Conservation (phyloP, 2,113 vertebrate genomes). For the Apodemus sylvaticus region DNA sequence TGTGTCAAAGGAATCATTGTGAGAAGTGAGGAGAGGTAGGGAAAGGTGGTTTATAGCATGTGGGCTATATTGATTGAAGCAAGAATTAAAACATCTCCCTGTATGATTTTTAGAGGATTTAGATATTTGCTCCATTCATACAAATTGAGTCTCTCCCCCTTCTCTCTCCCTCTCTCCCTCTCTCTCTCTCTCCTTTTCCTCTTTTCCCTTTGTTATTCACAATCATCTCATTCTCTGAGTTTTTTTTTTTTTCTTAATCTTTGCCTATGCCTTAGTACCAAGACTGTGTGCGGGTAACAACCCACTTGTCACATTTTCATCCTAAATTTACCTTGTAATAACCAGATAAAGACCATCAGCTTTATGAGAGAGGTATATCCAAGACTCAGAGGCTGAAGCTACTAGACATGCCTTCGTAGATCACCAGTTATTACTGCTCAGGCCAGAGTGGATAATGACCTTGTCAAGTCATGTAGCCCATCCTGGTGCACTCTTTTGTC, state of each 20-base stretch:
- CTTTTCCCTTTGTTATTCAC: no score
- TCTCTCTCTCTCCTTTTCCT: no score
- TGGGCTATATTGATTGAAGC: background rate
- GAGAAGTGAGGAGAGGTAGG: background rate
- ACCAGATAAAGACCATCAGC: background rate
- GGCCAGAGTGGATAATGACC: background rate
- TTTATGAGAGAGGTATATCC: background rate
- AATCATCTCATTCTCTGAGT: no score
- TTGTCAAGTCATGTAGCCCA: background rate
- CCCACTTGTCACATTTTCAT: background rate
- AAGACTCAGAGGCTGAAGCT: background rate
- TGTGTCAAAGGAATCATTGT: conserved; percentile 67
- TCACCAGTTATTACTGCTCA: background rate
- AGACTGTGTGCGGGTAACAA: background rate
- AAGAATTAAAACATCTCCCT: background rate
- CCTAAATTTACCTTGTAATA: background rate
- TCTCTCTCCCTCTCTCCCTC: background rate
- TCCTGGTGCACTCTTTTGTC: background rate
- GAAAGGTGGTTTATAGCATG: background rate
- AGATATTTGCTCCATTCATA: background rate
- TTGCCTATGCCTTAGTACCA: background rate
- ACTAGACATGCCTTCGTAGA: background rate
- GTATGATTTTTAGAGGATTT: conserved; percentile 13
- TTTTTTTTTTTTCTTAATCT: background rate
- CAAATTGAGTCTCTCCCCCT: background rate